Conservation (phyloP, 35 echinoderm and acorn worm genomes). For the Diadema setosum region DNA sequence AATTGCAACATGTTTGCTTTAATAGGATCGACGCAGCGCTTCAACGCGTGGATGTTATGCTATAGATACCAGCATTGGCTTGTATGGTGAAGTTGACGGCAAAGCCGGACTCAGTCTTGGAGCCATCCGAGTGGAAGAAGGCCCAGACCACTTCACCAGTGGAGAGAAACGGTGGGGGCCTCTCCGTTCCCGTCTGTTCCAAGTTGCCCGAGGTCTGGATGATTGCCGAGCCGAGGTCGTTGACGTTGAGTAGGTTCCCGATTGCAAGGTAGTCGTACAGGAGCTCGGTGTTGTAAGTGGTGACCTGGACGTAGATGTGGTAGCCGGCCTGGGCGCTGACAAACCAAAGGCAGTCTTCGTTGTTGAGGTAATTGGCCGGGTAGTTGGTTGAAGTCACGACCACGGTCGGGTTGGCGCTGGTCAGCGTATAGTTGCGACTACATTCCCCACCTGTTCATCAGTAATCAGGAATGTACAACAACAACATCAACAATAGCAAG, state of each 20-base stretch:
- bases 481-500: neutral
- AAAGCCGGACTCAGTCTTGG: constrained; percentile 79
- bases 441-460: constrained; percentile 40
- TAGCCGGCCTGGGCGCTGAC: constrained; percentile 49
- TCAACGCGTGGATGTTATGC: too few relatives aligned
- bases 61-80: constrained; percentile 46
- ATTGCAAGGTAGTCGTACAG: constrained; percentile 72
- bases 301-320: constrained; percentile 64
- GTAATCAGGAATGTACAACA: neutral
- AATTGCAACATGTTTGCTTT: too few relatives aligned
- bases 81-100: constrained; percentile 23
- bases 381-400: constrained; percentile 42
- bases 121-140: constrained; percentile 52
- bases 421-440: constrained; percentile 43
- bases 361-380: constrained; percentile 90
- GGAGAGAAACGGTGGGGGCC: constrained; percentile 66
- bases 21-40: too few relatives aligned
- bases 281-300: constrained; percentile 54
- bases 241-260: constrained; percentile 62
- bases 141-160: constrained; percentile 73
- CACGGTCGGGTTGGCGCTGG: neutral
- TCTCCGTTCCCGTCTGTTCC: neutral
- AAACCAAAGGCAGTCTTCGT: constrained; percentile 85
- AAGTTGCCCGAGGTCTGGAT: neutral
- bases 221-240: constrained; percentile 38